Percentiles rank a stretch among this genome's conserved stretches.
Evolutionary conservation across 1,140 invertebrate genomes (phyloP).

Genomic region (Drosophila littoralis): DNA sequence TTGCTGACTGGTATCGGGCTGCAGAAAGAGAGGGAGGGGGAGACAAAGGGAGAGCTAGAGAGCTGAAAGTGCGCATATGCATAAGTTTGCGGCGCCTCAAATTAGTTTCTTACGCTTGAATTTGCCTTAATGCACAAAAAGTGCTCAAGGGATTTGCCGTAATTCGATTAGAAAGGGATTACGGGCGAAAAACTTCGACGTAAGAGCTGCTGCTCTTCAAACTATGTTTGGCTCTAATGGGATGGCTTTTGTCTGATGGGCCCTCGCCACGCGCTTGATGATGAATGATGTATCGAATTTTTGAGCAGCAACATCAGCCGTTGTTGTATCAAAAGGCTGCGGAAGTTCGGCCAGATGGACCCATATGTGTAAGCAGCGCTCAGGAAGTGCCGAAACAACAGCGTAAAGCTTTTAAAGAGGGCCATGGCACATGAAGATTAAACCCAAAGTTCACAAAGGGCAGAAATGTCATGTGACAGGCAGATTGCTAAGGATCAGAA

Average conservation of each 20-base stretch:
- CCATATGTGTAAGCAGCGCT: slow-evolving; percentile 25
- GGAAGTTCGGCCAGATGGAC: slow-evolving; percentile 45
- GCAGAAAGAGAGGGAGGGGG: not conserved
- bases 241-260: slow-evolving; percentile 48
- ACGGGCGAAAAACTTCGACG: slow-evolving; percentile 49
- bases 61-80: slow-evolving; percentile 70
- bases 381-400: slow-evolving; percentile 73
- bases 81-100: slow-evolving; percentile 60
- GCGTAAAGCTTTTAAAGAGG: slow-evolving; percentile 76
- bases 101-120: slow-evolving; percentile 82
- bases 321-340: slow-evolving; percentile 43
- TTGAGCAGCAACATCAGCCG: slow-evolving; percentile 57
- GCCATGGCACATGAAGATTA: slow-evolving; percentile 51
- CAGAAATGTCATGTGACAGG: slow-evolving; percentile 36
- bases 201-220: slow-evolving; percentile 38
- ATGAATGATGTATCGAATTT: slow-evolving; percentile 82
- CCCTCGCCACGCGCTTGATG: slow-evolving; percentile 63
- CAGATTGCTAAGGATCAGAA: slow-evolving; percentile 1
- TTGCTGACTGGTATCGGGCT: not conserved
- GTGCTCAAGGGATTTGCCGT: slow-evolving; percentile 70
- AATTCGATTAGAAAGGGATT: slow-evolving; percentile 82
- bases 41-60: not conserved
- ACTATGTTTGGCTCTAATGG: slow-evolving; percentile 43
- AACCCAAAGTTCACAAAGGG: slow-evolving; percentile 22
- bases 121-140: slow-evolving; percentile 74